Evolutionary conservation across 2,113 vertebrate genomes (phyloP), one percentile per base, ranked within the genome.

Genomic region (Sceloporus tristichus): DNA sequence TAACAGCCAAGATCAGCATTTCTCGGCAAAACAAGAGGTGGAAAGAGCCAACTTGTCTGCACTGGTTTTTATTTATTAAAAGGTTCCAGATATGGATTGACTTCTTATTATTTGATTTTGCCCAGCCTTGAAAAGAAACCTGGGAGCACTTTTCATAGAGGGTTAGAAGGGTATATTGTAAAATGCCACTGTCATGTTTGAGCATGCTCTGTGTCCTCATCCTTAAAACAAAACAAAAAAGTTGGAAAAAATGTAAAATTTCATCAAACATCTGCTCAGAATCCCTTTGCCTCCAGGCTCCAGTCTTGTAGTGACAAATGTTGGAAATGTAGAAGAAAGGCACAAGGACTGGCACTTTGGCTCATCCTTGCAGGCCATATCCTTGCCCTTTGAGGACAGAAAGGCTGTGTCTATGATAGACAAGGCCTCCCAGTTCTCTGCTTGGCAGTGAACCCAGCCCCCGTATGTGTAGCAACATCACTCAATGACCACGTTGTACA

Each of bases 21-120:
- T 95, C 94, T 94, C 89, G 73, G 92, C 92, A 95, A 90, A 94
- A 90, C 87, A 92, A 92, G 95, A 93, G 81, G 88, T 94, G 92
- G 87, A 86, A 73, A 89, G 90, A 92, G 53, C 92, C 89, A 91
- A 90, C 84, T 90, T 93, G 93, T 96, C 95, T 92, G 74, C 87
- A 71, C 93, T 91, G 94, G 88, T 90, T 93, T 56, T 82, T 93
- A 83, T 90, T 93, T 92, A 89, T 87, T 93, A 89, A 85, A 92
- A 92, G 19, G 34, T 85, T 92, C 82, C 88, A 94, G 92, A 89
- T 91, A 79, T 18, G 34, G 90, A 93, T 79, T 87, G 94, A 83
- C 66, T 85, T 91, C 90, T 89, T 86, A 92, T 90, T 94, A 94
- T 94, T 96, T 95, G 92, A 94, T 94, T 94, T 94, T 90, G 74